Conservation (phyloP, 2,113 vertebrate genomes). For the Falcunculus frontatus region DNA sequence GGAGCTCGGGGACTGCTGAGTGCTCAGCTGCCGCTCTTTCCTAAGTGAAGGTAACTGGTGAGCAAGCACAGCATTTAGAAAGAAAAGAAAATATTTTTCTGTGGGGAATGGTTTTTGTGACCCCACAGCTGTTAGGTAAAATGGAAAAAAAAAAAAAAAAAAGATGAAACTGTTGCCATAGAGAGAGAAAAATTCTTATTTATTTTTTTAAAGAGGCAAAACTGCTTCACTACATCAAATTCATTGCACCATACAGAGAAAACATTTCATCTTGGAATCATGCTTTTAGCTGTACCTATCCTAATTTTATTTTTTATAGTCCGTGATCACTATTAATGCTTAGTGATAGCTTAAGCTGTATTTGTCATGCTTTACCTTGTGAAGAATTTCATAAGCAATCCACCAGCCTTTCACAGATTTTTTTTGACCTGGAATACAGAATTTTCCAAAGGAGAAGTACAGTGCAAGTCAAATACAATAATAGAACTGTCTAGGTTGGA, state of each 20-base stretch:
- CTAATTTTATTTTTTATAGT: not conserved
- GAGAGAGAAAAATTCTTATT: not conserved
- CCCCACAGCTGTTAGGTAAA: not conserved
- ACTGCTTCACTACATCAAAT: not conserved
- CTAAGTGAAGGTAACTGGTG: not conserved
- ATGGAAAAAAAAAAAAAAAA: not conserved
- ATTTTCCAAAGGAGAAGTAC: not conserved
- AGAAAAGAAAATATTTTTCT: slow-evolving; percentile 39
- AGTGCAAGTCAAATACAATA: not conserved
- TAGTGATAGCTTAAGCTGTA: not conserved
- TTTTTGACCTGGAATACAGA: not conserved
- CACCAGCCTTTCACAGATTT: not conserved
- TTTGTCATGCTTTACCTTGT: not conserved
- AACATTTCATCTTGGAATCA: not conserved
- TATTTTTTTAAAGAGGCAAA: not conserved
- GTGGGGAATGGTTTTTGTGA: not conserved
- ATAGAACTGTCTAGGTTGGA: not conserved
- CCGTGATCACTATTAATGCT: not conserved
- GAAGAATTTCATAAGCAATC: not conserved
- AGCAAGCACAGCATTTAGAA: slow-evolving; percentile 56
- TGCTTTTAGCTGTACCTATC: not conserved
- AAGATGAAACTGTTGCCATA: not conserved
- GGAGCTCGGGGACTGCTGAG: slow-evolving; percentile 6
- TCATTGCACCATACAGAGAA: not conserved
- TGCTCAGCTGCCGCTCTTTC: slow-evolving; percentile 27